A percentile compares a stretch with the other conserved stretches of the same genome.
phyloP scores from a whole-genome alignment of 2,888 invertebrate genomes.

The Microplitis deprimator region DNA sequence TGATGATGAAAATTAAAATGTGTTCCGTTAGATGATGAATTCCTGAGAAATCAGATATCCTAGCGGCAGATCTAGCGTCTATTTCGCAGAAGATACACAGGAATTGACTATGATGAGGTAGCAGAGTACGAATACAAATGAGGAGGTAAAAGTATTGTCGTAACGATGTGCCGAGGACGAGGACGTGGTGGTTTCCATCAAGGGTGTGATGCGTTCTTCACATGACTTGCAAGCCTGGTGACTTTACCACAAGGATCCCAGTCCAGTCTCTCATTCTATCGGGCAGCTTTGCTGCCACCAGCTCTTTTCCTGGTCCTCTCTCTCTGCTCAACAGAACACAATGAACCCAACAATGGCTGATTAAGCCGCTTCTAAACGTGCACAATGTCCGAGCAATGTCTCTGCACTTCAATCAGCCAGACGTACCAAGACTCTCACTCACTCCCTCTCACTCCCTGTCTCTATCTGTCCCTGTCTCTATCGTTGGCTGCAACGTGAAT shows the following conservation, averaged over 20 bases:
- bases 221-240: slow-evolving; percentile 4
- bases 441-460: not conserved
- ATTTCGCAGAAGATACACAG: not conserved
- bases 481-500: not conserved
- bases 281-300: not conserved
- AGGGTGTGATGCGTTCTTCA: slow-evolving; percentile 11
- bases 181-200: not conserved
- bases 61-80: not conserved
- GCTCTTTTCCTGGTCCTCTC: not conserved
- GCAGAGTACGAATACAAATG: slow-evolving; percentile 16
- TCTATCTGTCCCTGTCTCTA: slow-evolving; percentile 9
- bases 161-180: not conserved
- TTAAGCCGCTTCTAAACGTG: slow-evolving; percentile 66
- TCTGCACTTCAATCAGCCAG: slow-evolving; percentile 60
- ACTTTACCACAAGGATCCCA: not conserved
- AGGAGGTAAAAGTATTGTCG: not conserved
- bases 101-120: slow-evolving; percentile 18
- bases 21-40: not conserved
- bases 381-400: slow-evolving; percentile 59
- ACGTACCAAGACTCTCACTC: not conserved
- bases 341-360: slow-evolving; percentile 61
- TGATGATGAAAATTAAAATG: not conserved
- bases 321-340: slow-evolving; percentile 25
- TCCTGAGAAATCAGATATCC: not conserved
- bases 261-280: not conserved